Evolutionary conservation across 2,888 invertebrate genomes (phyloP).

Genomic region (Lymantria monacha): DNA sequence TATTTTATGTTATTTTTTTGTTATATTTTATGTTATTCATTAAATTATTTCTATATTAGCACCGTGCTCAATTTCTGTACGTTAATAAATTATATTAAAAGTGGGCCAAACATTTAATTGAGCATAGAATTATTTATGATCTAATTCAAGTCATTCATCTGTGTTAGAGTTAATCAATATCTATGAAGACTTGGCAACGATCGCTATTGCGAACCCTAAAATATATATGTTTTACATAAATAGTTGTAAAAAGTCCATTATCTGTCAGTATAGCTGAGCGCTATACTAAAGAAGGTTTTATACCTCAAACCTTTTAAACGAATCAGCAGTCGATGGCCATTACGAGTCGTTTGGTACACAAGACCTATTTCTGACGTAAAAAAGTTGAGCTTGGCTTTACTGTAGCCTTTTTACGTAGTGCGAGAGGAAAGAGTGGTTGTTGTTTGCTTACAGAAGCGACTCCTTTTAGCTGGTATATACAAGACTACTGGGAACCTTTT

Average conservation of each 20-base stretch:
- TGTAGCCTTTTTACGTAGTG: slow-evolving; percentile 21
- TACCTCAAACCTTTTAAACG: slow-evolving; percentile 46
- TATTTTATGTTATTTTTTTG: too few relatives aligned
- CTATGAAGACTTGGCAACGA: not conserved
- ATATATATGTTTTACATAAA: not conserved
- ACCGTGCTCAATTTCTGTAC: too few relatives aligned
- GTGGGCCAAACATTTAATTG: too few relatives aligned
- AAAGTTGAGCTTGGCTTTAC: slow-evolving; percentile 23
- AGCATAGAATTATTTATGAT: too few relatives aligned
- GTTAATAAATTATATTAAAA: too few relatives aligned
- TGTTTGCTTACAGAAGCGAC: slow-evolving; percentile 49
- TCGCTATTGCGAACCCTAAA: not conserved
- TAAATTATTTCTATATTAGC: too few relatives aligned
- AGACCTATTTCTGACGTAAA: slow-evolving; percentile 40
- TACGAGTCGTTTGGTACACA: slow-evolving; percentile 32
- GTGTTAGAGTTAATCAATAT: not conserved
- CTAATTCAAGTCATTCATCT: not conserved
- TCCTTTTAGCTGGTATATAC: slow-evolving; percentile 49
- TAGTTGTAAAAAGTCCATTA: slow-evolving; percentile 1
- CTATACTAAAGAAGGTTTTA: slow-evolving; percentile 29
- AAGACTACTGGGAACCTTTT: not conserved
- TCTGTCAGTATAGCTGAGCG: slow-evolving; percentile 19
- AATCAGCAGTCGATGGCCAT: slow-evolving; percentile 42
- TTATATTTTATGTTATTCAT: too few relatives aligned
- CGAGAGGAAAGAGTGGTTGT: slow-evolving; percentile 19